Base-by-base conservation (phyloP, 2,888 invertebrate species). In the Watsonalla cultraria region DNA sequence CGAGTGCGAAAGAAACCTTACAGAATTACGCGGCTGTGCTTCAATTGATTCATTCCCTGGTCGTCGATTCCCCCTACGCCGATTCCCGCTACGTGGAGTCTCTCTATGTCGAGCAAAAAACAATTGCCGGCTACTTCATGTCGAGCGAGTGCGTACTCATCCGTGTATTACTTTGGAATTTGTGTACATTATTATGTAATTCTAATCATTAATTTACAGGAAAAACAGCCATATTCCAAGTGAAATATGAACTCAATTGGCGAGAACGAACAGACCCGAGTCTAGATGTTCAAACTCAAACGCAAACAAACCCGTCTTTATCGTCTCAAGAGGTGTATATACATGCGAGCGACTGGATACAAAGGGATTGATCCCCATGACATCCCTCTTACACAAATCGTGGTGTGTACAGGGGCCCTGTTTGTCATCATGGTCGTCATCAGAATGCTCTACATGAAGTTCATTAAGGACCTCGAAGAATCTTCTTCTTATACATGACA, bases 251-350 rank as follows among this genome's bases (percentile, higher is more conserved):
- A 11, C 8, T 42, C 42, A 42, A 42, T 8, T 42, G 42, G 42
- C 11, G 42, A 39, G 39, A 9, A 11, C 11, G 11, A 42, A 8
- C 6, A 42, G 53, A 59, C 55, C 34, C 24, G 39, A 37, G 24
- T 48, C 55, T 63, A 61, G 66, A 73, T 77, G 69, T 66, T 62
- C 58, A 50, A 47, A 13, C 56, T 59, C 14, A 53, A 54, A 50
- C 58, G 46, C 11, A 70, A 59, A 39, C 53, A 54, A 39, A 66
- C 57, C 14, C 62, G 56, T 24, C 52, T 70, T 5, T 59, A 66
- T 50, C 67, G 65, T 7, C 51, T 77, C 14, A 74, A 72, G 51
- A 64, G 64, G 54, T 57, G 62, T 0, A 64, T 73, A 6, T 69
- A 68, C 47, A 49, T 69, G 52, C 62, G 55, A n/a, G 62, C 63